Base-by-base conservation (phyloP, 37 sponge, comb jelly and placozoan species). In the Bolinopsis microptera region DNA sequence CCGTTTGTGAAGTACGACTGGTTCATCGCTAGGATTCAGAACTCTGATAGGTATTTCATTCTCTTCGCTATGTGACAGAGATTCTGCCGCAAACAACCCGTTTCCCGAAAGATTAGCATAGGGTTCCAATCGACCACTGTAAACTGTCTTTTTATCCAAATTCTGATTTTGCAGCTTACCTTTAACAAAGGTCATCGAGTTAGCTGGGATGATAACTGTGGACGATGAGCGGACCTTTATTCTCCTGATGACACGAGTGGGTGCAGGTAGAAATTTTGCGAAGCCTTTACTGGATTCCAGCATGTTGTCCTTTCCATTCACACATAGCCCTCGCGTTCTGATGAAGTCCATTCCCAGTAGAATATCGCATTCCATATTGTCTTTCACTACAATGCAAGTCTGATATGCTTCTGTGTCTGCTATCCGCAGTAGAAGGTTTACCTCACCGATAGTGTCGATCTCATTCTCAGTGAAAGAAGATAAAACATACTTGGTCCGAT, bases 321-420 rank as follows among this genome's bases (percentile, higher is more conserved):
- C 2, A 22, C 2, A 32, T 1, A 80, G 37, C 37, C 22, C 8
- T 5, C 32, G 82, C 1, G 36, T 33, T 2, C 22, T 35, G 38
- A 86, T 22, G 61, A 86, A 86, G 30, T 86, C 90, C 90, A 86
- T 41, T n/a, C 90, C 90, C 8, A 86, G 90, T 16, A 86, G 90
- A 24, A 86, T 34, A 27, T 86, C 90, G 26, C n/a, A 41, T 86
- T 86, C 90, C 90, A 86, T 86, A 21, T 39, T 8, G 3, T 3
- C 26, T 13, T 0, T 48, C 61, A 86, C 41, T 0, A 86, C 61
- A 40, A 86, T 86, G 90, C 90, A 86, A 40, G 1, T 86, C 48
- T 86, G 90, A 5, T 5, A 27, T 24, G 31, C 90, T 41, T 27
- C 3, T 13, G 22, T n/a, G n/a, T 48, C 90, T 0, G 90, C 90